Conservation (phyloP, 2,797 vertebrate genomes). For the Microctenopoma lineatum region DNA sequence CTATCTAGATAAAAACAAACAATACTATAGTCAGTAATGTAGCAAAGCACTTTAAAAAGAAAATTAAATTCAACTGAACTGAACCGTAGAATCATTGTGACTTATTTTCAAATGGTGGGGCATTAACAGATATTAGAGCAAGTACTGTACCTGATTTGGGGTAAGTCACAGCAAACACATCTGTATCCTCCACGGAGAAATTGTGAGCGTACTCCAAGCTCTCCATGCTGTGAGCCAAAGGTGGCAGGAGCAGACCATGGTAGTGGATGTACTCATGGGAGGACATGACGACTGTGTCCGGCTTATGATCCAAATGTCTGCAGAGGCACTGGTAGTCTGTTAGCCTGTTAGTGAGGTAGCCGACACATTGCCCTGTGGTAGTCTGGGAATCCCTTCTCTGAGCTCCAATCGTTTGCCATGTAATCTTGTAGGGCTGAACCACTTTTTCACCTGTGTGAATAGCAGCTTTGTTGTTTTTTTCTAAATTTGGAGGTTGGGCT, state of each 20-base stretch:
- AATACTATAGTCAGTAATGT: too few relatives aligned
- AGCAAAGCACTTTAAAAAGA: too few relatives aligned
- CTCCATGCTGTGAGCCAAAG: slow-evolving; percentile 50
- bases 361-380: too few relatives aligned
- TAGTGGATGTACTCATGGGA: slow-evolving; percentile 54
- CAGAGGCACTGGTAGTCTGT: background rate
- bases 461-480: background rate
- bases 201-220: slow-evolving; percentile 69
- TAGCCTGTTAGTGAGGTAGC: background rate
- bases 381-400: background rate
- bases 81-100: too few relatives aligned
- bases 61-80: too few relatives aligned
- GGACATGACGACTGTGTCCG: slow-evolving; percentile 47
- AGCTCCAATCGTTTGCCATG: background rate
- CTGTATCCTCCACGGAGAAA: slow-evolving; percentile 69
- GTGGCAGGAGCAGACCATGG: slow-evolving; percentile 63
- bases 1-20: too few relatives aligned
- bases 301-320: background rate
- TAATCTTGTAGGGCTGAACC: background rate
- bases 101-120: too few relatives aligned
- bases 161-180: slow-evolving; percentile 78
- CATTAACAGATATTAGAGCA: background rate
- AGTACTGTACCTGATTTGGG: slow-evolving; percentile 79
- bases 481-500: background rate
- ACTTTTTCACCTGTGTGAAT: slow-evolving; percentile 5